These are phyloP conservation scores for Drosophila sordidula DNA, from an alignment of 2,888 invertebrate species.

Conservation along the genomic window DNA sequence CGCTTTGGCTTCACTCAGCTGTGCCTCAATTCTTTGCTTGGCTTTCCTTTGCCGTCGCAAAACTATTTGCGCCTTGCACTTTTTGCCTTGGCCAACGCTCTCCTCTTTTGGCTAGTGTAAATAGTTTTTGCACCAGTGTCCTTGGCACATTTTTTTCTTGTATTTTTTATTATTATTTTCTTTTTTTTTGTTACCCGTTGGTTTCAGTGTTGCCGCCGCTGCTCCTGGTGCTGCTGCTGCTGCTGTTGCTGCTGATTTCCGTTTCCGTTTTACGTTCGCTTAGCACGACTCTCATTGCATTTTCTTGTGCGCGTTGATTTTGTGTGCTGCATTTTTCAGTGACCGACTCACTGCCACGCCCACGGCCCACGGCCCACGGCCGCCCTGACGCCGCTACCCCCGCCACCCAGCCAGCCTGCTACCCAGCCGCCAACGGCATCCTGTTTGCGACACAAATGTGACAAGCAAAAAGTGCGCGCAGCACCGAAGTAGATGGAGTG, in stretches of 20 bases:
- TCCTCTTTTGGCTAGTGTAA: conserved; percentile 49
- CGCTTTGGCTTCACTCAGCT: conserved; percentile 64
- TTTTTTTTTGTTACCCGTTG: conserved; percentile 17
- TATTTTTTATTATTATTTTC: conserved; percentile 23
- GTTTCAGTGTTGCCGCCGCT: conserved; percentile 27
- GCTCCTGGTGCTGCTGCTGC: conserved; percentile 30
- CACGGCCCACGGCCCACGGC: conserved; percentile 33
- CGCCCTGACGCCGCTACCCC: conserved; percentile 7
- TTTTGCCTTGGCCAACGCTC: conserved; percentile 22
- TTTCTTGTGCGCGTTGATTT: conserved; percentile 75
- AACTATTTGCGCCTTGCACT: conserved; percentile 25
- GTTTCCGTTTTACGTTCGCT: conserved; percentile 79
- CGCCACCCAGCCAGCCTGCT: background rate
- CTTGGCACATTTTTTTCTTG: conserved; percentile 76
- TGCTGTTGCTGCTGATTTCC: conserved; percentile 74
- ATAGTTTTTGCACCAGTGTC: conserved; percentile 76
- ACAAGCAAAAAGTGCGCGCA: conserved; percentile 81
- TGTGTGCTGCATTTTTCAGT: conserved; percentile 66
- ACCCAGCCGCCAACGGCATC: conserved; percentile 56
- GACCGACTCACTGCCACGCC: conserved; percentile 53
- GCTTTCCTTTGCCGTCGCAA: conserved; percentile 32
- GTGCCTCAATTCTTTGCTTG: conserved; percentile 52
- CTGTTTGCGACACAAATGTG: conserved; percentile 83
- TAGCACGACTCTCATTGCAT: conserved; percentile 77
- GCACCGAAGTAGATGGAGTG: conserved; percentile 75